phyloP scores from a whole-genome alignment of 2,888 invertebrate genomes.

The Carabus problematicus region DNA sequence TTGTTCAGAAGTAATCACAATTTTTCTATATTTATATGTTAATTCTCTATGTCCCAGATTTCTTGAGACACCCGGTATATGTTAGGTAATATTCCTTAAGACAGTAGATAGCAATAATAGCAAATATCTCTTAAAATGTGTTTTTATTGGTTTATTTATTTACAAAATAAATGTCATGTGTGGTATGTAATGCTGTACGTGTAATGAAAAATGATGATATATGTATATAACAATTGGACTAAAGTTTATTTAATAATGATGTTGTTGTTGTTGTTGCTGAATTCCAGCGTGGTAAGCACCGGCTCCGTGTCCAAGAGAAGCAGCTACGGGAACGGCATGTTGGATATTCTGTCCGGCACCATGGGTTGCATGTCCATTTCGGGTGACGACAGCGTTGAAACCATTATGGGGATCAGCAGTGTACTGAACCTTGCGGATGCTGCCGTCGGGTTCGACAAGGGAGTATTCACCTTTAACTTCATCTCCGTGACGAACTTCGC shows the following conservation, averaged over 20 bases:
- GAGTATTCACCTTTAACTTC: conserved; percentile 36
- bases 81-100: no score
- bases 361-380: conserved; percentile 27
- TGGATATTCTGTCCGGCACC: conserved; percentile 24
- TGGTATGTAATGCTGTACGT: neutral
- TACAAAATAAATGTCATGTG: no score
- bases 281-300: conserved; percentile 4
- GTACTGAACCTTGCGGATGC: conserved; percentile 28
- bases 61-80: no score
- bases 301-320: conserved; percentile 13
- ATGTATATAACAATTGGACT: neutral
- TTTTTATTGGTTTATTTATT: no score
- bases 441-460: conserved; percentile 32
- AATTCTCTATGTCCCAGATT: no score
- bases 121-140: no score
- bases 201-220: neutral
- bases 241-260: conserved; percentile 5
- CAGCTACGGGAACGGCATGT: neutral
- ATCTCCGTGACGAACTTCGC: conserved; percentile 31
- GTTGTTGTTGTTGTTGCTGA: conserved; percentile 1
- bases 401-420: conserved; percentile 37
- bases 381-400: conserved; percentile 32
- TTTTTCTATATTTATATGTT: no score
- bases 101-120: no score
- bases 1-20: no score